phyloP scores from a whole-genome alignment of 1,140 invertebrate species.

The Yoshiicerus persimilis region DNA sequence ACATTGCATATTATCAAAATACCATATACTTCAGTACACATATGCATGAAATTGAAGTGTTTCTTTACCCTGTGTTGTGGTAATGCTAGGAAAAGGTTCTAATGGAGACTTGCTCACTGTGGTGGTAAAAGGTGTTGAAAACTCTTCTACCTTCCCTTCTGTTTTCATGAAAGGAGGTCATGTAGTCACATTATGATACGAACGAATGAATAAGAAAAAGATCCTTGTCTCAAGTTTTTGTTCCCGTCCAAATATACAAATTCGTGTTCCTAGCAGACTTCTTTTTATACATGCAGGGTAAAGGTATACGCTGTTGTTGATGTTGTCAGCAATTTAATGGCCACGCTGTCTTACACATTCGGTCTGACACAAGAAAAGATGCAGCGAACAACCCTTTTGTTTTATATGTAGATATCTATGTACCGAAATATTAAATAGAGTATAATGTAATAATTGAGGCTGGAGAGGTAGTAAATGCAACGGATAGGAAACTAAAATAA shows the following conservation, averaged over 20 bases:
- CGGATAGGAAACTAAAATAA: neutral
- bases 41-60: neutral
- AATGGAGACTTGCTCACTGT: neutral
- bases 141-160: neutral
- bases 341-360: neutral
- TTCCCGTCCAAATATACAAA: neutral
- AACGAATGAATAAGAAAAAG: neutral
- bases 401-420: neutral
- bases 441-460: neutral
- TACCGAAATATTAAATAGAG: neutral
- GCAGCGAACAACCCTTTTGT: neutral
- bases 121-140: constrained; percentile 7
- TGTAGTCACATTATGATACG: neutral
- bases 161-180: constrained; percentile 5
- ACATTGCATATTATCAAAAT: neutral
- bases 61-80: neutral
- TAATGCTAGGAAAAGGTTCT: neutral
- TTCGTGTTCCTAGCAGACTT: neutral
- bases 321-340: neutral
- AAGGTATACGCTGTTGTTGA: neutral
- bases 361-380: neutral
- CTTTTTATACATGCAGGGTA: neutral
- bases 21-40: neutral
- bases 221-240: neutral
- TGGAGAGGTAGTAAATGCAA: neutral